These are phyloP conservation scores for Gulo gulo DNA, from an alignment of 2,113 vertebrate genomes.

Conservation along the genomic window DNA sequence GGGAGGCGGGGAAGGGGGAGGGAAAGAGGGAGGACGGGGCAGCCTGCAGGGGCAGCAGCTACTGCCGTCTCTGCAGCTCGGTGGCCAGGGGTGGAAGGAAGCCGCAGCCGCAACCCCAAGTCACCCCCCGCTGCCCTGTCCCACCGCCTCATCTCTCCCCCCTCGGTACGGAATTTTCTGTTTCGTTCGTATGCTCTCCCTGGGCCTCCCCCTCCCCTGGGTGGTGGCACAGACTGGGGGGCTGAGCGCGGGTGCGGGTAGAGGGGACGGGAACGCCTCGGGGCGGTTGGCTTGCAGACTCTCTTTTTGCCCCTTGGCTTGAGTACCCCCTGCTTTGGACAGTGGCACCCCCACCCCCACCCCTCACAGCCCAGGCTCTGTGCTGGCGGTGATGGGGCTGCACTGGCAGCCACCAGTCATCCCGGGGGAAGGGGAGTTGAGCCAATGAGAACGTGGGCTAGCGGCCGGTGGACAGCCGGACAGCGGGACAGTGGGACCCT, in stretches of 20 bases:
- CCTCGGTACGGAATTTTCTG: conserved; percentile 72
- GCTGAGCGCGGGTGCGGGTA: not conserved
- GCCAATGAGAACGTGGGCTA: not conserved
- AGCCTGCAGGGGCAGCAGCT: conserved; percentile 64
- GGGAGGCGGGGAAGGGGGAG: not conserved
- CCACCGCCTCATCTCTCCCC: conserved; percentile 67
- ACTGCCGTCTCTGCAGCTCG: conserved; percentile 57
- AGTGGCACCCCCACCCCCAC: not conserved
- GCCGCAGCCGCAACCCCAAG: conserved; percentile 60
- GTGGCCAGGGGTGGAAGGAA: conserved; percentile 72
- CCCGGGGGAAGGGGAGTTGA: conserved; percentile 9
- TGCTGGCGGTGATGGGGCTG: not conserved
- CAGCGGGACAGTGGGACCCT: not conserved
- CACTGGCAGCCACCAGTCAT: not conserved
- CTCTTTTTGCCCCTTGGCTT: not conserved
- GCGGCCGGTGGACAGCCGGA: not conserved
- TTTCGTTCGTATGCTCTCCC: conserved; percentile 62
- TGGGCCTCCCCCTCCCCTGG: not conserved
- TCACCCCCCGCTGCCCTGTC: conserved; percentile 59
- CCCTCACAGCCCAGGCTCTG: not conserved
- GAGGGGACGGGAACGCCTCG: not conserved
- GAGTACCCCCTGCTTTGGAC: not conserved
- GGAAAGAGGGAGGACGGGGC: conserved; percentile 56
- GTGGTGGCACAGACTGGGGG: conserved; percentile 37
- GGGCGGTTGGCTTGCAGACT: not conserved